Evolutionary conservation across 2,888 invertebrate genomes (phyloP), one percentile per base, ranked within the genome.

Genomic region (Amaurobius ferox): DNA sequence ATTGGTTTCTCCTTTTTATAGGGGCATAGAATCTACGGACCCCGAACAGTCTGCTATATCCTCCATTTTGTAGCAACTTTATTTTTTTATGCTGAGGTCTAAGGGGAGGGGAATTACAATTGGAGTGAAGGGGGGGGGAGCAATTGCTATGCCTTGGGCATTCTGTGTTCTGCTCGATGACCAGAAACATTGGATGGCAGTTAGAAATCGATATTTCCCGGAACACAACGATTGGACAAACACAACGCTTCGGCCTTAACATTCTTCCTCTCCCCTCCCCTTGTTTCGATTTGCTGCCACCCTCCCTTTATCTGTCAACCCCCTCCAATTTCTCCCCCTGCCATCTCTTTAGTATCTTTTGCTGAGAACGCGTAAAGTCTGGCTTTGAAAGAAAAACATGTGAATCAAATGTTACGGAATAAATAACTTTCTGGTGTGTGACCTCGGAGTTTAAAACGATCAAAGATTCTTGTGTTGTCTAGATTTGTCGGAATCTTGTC

Each of bases 111-210:
- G 64, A 28, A 28, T 23, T 55, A 23, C 55, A 23, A 55, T 55
- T 55, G 55, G 55, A 55, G 19, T 55, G 55, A 11, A 55, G 23
- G 68, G 40, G 68, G 66, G 77, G 23, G 81, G 35, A 83, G 55
- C 55, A 70, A 79, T 78, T 79, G 85, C 78, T 74, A 86, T 86
- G 85, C 78, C 78, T 48, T 66, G 66, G 72, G 79, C 85, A 74
- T 73, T 40, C 32, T 86, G 62, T 86, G 72, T 79, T 79, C 73
- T 78, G 73, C 72, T 86, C 85, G 78, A 66, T 86, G 85, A 86
- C 85, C 85, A 86, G 85, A 86, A 86, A 86, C 85, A 86, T 86
- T 79, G 78, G 85, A 86, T 86, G 67, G 85, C 78, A 86, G 79
- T 86, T 86, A 79, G 85, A 79, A 86, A 86, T 86, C 85, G 85